Evolutionary conservation across 2,888 invertebrate genomes (phyloP), one percentile per base, ranked within the genome.

Genomic region (Eupithecia centaureata): DNA sequence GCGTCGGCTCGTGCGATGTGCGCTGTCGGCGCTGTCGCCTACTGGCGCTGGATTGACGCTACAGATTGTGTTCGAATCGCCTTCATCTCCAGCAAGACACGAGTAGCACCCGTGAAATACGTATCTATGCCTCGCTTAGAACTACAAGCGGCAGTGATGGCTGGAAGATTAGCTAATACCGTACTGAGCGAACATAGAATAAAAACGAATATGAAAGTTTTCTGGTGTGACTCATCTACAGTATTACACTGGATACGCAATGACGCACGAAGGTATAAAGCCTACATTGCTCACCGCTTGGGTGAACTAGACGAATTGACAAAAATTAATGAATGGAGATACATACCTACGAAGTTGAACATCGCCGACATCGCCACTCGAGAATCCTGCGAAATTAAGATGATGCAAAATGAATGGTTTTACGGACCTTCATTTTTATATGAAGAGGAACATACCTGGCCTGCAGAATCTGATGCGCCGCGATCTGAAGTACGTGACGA

Each of bases 271-370:
- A 51, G 4, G 2, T 51, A 51, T 12, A 51, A 51, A 51, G 51
- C 51, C 12, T 51, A 51, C 51, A 51, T 38, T 15, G 38, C 38
- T 38, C 38, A 38, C 15, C 38, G 38, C 33, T 33, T 33, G 10
- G 77, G 77, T 0, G 77, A 79, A 30, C 74, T 78, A 8, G 79
- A 78, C 38, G 76, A 77, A 22, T 30, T 71, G 0, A 73, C 70
- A 10, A 27, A 51, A 8, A 57, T 59, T 2, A 25, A 60, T 0
- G 73, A 81, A 8, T 83, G 82, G 82, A 57, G 68, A 32, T 80
- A 79, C 65, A 70, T 82, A 7, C 78, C 80, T 5, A 74, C 78
- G 0, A 54, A 67, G 1, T 18, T 73, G 47, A 77, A 79, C 28
- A 62, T 76, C 8, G 76, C 79, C 0, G 77, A 79, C 32, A 22